phyloP scores from a whole-genome alignment of 2,888 invertebrate genomes.

The Gymnoscelis rufifasciata region DNA sequence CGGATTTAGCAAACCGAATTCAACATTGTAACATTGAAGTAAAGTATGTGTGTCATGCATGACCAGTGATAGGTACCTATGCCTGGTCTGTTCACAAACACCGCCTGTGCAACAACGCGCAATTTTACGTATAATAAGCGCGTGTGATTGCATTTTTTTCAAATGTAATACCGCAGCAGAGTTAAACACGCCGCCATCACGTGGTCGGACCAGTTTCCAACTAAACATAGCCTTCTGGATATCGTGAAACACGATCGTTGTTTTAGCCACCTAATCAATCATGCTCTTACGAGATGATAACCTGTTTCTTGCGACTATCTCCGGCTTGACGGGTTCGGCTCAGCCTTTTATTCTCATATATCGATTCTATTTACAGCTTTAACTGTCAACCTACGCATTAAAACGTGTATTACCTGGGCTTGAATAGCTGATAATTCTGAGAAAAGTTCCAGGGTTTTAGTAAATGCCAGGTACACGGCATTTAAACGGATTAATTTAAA shows the following conservation, averaged over 20 bases:
- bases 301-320: background rate
- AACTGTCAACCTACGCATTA: background rate
- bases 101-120: background rate
- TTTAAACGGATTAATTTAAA: conserved; percentile 18
- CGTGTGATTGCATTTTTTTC: background rate
- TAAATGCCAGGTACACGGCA: conserved; percentile 12
- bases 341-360: background rate
- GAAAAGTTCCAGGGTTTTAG: background rate
- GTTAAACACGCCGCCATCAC: background rate
- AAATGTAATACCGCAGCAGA: background rate
- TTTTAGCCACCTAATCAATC: conserved; percentile 3
- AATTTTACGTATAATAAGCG: background rate
- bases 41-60: too few relatives aligned
- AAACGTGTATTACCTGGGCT: background rate
- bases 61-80: too few relatives aligned
- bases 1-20: too few relatives aligned
- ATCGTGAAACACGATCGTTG: conserved; percentile 4
- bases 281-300: conserved; percentile 2
- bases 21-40: too few relatives aligned
- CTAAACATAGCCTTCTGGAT: background rate
- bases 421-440: background rate
- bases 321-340: background rate
- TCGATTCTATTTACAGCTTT: background rate
- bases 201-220: background rate
- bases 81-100: background rate